Base-by-base conservation (phyloP, 2,113 vertebrate genomes). In the Tyto alba region DNA sequence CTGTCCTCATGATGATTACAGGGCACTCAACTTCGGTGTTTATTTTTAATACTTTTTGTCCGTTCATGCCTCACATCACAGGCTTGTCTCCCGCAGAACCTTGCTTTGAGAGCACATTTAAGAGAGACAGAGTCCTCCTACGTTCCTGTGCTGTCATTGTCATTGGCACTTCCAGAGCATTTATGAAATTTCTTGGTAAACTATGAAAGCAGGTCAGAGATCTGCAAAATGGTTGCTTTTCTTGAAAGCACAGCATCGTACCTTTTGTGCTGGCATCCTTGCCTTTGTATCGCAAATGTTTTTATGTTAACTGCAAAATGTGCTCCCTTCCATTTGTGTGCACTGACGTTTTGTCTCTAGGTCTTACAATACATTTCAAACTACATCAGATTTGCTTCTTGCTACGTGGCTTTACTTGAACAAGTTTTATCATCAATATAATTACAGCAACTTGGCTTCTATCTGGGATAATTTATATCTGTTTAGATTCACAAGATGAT, bases 41-140 rank as follows among this genome's bases (percentile, higher is more conserved):
- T 97, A 96, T 96, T 96, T 94, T 97, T 96, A 94, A 93, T 77
- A 90, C 75, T 96, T 96, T 97, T 93, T 97, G 72, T 93, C 90
- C 67, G 1, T 90, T 96, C 88, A 30, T 71, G 72, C 79, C 78
- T 82, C 92, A 93, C 83, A 95, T 95, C 92, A 96, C 72, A 94
- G 71, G 90, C 85, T 50, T 4, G 5, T 94, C 95, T 90, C 95
- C 93, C 3, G 50, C 92, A 84, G 93, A 91, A 86, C 29, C 41
- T 73, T 0, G 0, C 93, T 96, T 83, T 96, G 55, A 90, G 76
- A 90, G 53, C 11, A 2, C 36, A 15, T 78, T 47, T n/a, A 77
- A 66, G 82, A 83, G 67, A 90, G 67, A 90, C 88, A 56, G 72
- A 93, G 85, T 93, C 82, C 72, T 86, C 79, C 76, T 50, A 62